A percentile compares a stretch with the other conserved stretches of the same genome.
phyloP scores from a whole-genome alignment of 2,888 invertebrate genomes.

The Ochropleura leucogaster region DNA sequence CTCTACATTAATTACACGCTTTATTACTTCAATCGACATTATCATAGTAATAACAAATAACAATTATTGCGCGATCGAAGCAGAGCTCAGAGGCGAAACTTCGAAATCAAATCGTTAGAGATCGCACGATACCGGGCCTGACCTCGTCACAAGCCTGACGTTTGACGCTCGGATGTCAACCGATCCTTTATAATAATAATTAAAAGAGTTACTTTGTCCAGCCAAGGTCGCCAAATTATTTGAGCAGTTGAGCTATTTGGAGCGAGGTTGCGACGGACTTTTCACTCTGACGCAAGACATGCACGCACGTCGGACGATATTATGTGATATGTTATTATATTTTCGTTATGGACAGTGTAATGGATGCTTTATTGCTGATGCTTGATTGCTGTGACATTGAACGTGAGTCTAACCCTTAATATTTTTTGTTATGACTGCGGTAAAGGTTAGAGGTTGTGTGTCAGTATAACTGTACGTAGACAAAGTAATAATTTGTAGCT shows the following conservation, averaged over 20 bases:
- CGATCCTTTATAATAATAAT: conserved; percentile 84
- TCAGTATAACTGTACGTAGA: neutral
- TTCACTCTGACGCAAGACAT: conserved; percentile 80
- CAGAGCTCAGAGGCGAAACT: conserved; percentile 54
- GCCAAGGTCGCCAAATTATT: conserved; percentile 85
- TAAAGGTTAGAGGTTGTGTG: conserved; percentile 50
- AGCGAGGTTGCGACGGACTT: conserved; percentile 82
- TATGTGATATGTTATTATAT: conserved; percentile 83
- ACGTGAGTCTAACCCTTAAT: conserved; percentile 58
- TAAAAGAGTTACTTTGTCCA: conserved; percentile 83
- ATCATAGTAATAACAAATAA: conserved; percentile 57
- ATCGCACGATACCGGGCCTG: conserved; percentile 62
- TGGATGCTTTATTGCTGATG: conserved; percentile 67
- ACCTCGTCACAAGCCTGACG: conserved; percentile 69
- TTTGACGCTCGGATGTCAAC: conserved; percentile 83
- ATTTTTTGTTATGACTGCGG: conserved; percentile 40
- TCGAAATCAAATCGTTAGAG: conserved; percentile 59
- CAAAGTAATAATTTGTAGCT: neutral
- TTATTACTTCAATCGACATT: conserved; percentile 58
- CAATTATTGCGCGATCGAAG: conserved; percentile 57
- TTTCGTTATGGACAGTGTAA: conserved; percentile 84
- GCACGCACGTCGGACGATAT: conserved; percentile 72
- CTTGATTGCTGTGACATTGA: conserved; percentile 66
- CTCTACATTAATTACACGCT: conserved; percentile 59
- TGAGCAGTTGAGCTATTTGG: conserved; percentile 82